Base-by-base conservation (phyloP, 2,797 vertebrate genomes). In the Toxotes lorentzi region DNA sequence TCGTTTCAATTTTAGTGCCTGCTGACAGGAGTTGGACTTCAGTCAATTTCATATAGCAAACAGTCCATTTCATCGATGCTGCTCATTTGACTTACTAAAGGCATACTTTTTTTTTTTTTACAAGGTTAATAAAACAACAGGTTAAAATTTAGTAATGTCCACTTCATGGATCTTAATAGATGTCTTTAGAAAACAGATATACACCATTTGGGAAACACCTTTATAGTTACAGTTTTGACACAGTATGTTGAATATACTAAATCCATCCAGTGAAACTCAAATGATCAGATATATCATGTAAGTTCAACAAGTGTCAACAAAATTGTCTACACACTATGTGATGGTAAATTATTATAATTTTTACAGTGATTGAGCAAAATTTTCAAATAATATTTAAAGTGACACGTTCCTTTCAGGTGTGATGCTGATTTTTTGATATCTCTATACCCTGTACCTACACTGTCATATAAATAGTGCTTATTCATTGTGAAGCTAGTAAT, bases 1-100 rank as follows among this genome's bases (percentile, higher is more conserved):
- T 83, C n/a, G 1, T 63, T 69, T 72, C 34, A 68, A 3, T 73
- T 75, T 84, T 59, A 63, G 68, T 72, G 74, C 57, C 66, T 70
- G 77, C 60, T 68, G 59, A 82, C 62, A 23, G 41, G 63, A 63
- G 21, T 17, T 76, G 59, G 68, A 72, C 27, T 66, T 27, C 56
- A 66, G 35, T 67, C 45, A 79, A 57, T 75, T 40, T 82, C 65
- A 59, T 41, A 74, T 19, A 14, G 61, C 34, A 66, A 68, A 78
- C 24, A 50, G 45, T 70, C 23, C 30, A 47, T 78, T 53, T 69
- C 34, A 71, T 68, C 56, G 41, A 32, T 4, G 12, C 10, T 38
- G 27, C 60, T 67, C 41, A 32, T 56, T 60, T 66, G 56, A 67
- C 54, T 54, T 32, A 48, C 41, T 54, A 9, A 68, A 71, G 35